phyloP scores from a whole-genome alignment of 2,113 vertebrate species.

The Ondatra zibethicus region DNA sequence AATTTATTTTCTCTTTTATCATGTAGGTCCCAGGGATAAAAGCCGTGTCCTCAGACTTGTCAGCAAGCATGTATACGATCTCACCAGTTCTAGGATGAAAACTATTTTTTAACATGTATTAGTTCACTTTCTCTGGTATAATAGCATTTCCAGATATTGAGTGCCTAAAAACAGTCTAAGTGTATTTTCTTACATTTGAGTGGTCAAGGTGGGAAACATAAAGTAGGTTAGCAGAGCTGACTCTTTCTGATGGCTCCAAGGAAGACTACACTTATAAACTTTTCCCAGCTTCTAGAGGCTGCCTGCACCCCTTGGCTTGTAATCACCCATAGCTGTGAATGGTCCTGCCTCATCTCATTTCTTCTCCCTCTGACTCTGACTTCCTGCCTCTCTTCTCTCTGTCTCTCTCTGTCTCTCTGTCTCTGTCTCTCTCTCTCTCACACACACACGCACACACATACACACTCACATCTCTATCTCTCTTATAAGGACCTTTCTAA shows the following conservation, averaged over 20 bases:
- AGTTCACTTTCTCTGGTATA: background rate
- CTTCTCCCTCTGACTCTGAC: background rate
- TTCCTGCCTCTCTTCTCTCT: background rate
- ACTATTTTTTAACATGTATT: background rate
- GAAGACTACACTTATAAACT: background rate
- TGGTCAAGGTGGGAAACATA: background rate
- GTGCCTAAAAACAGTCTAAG: background rate
- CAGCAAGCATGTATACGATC: background rate
- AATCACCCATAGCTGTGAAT: background rate
- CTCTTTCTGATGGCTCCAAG: background rate
- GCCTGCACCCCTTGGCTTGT: background rate
- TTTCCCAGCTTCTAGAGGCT: background rate
- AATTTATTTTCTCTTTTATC: background rate
- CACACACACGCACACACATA: too few relatives aligned
- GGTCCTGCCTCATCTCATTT: background rate
- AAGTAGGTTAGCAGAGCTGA: background rate
- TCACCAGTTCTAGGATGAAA: background rate
- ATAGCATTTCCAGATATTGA: background rate
- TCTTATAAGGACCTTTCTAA: background rate
- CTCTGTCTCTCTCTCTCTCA: background rate
- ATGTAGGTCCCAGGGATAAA: background rate
- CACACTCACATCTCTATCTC: background rate
- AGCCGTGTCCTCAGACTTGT: background rate
- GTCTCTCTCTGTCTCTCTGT: too few relatives aligned
- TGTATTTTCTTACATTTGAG: background rate